These are phyloP conservation scores for Oscheius sp. DNA, from an alignment of 2,888 invertebrate species.

Conservation along the genomic window DNA sequence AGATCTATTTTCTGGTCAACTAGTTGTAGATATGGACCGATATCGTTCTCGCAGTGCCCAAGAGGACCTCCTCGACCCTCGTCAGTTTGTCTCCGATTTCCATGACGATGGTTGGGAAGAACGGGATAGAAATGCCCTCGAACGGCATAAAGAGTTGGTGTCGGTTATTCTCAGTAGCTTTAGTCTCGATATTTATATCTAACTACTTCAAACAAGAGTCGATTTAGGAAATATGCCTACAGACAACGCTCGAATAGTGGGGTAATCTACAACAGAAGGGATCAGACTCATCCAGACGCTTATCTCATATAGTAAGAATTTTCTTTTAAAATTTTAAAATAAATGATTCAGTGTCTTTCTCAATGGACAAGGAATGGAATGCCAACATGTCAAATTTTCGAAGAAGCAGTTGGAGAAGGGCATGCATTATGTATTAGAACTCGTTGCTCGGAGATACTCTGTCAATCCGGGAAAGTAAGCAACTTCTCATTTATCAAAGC, in stretches of 20 bases:
- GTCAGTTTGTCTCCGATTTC: conserved; percentile 36
- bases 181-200: neutral
- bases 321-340: neutral
- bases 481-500: neutral
- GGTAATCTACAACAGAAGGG: conserved; percentile 58
- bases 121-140: conserved; percentile 46
- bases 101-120: conserved; percentile 43
- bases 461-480: conserved; percentile 55
- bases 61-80: neutral
- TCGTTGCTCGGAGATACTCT: conserved; percentile 56
- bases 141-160: conserved; percentile 53
- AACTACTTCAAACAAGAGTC: no score
- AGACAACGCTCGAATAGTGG: conserved; percentile 49
- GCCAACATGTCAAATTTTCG: conserved; percentile 59
- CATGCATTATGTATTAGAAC: conserved; percentile 58
- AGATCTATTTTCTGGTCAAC: neutral
- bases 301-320: conserved; percentile 59
- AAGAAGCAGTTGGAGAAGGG: conserved; percentile 62
- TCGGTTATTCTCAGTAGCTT: neutral
- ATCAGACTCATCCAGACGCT: conserved; percentile 62
- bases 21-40: neutral
- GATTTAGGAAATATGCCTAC: conserved; percentile 23
- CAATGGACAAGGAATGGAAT: conserved; percentile 64
- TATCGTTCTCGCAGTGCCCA: conserved; percentile 19
- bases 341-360: conserved; percentile 52